These are phyloP conservation scores for Aphelinus atriplicis DNA, from an alignment of 1,140 invertebrate genomes.

Conservation along the genomic window DNA sequence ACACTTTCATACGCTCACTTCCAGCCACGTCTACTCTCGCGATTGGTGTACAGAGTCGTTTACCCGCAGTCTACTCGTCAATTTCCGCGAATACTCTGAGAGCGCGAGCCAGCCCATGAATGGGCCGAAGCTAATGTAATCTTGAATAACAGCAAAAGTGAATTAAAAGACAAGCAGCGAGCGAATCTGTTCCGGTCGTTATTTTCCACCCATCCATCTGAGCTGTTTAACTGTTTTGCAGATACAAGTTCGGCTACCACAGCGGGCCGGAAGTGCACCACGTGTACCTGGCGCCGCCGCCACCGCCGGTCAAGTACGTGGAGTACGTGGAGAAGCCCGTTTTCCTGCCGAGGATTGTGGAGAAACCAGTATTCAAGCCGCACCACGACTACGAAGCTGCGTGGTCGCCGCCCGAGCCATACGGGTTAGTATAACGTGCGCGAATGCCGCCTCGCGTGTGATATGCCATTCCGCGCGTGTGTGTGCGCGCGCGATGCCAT, in stretches of 20 bases:
- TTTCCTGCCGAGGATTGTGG: constrained; percentile 56
- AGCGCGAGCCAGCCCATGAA: too few species aligned
- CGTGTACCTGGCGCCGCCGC: constrained; percentile 54
- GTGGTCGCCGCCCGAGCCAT: constrained; percentile 51
- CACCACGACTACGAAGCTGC: constrained; percentile 51
- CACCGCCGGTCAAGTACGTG: constrained; percentile 55
- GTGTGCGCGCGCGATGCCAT: not conserved
- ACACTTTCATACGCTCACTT: too few species aligned
- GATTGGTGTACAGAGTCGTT: too few species aligned
- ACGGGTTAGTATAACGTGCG: constrained; percentile 48
- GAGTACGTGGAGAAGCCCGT: constrained; percentile 61
- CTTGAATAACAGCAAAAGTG: not conserved
- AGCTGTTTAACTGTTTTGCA: constrained; percentile 33
- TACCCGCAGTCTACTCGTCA: too few species aligned
- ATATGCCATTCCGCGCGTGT: too few species aligned
- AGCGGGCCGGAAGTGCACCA: constrained; percentile 56
- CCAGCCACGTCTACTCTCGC: too few species aligned
- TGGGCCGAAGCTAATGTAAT: too few species aligned
- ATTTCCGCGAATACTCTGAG: too few species aligned
- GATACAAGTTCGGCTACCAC: constrained; percentile 57
- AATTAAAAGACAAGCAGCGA: not conserved
- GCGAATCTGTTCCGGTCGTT: not conserved
- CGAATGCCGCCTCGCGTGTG: too few species aligned
- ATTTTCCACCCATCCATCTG: not conserved
- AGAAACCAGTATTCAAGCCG: constrained; percentile 54